phyloP scores from a whole-genome alignment of 1,140 invertebrate genomes.

The Drosophila ambigua region DNA sequence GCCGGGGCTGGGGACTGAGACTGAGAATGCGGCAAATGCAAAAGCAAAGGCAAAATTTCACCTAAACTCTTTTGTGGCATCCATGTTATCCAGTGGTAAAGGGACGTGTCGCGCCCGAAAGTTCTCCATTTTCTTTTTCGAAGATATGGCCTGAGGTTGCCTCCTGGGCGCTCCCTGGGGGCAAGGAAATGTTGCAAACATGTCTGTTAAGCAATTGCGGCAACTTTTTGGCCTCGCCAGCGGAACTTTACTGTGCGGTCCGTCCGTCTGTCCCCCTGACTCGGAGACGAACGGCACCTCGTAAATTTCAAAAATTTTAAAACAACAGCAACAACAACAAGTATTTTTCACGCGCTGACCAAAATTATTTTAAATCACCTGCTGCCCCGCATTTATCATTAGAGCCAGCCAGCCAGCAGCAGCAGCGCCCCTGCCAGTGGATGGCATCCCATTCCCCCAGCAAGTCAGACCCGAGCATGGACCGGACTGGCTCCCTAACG shows the following conservation, averaged over 20 bases:
- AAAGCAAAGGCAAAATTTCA: slow-evolving; percentile 68
- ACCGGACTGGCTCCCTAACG: slow-evolving; percentile 50
- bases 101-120: slow-evolving; percentile 67
- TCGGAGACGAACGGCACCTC: slow-evolving; percentile 58
- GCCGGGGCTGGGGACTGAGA: too few species aligned
- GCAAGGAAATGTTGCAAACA: slow-evolving; percentile 23
- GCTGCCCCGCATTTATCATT: slow-evolving; percentile 81
- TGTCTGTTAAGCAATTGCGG: slow-evolving; percentile 48
- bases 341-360: slow-evolving; percentile 74
- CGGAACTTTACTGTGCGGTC: slow-evolving; percentile 26
- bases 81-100: slow-evolving; percentile 24
- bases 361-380: slow-evolving; percentile 82
- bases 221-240: slow-evolving; percentile 52
- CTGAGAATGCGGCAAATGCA: slow-evolving; percentile 58
- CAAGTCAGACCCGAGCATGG: background rate
- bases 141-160: slow-evolving; percentile 17
- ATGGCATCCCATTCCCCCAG: slow-evolving; percentile 14
- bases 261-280: background rate
- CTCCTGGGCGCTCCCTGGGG: slow-evolving; percentile 6
- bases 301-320: slow-evolving; percentile 78
- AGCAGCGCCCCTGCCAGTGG: background rate
- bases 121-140: slow-evolving; percentile 18
- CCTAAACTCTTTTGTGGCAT: slow-evolving; percentile 72
- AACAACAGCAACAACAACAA: slow-evolving; percentile 62
- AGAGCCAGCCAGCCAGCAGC: slow-evolving; percentile 20